These are phyloP conservation scores for Belonocnema kinseyi DNA, from an alignment of 1,140 invertebrate genomes.

Conservation along the genomic window DNA sequence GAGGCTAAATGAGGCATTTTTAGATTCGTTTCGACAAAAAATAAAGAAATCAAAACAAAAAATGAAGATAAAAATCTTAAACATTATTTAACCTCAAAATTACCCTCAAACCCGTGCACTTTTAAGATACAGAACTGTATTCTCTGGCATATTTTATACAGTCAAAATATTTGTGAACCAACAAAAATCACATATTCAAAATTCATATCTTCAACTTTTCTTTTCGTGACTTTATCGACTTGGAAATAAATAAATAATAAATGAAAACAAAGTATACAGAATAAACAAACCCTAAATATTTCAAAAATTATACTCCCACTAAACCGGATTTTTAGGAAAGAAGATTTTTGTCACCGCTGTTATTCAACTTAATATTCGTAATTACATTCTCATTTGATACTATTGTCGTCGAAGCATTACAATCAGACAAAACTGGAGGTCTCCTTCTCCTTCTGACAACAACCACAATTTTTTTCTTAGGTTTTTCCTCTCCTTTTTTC, in stretches of 20 bases:
- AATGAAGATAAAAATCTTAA: no score
- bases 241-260: not conserved
- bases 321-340: not conserved
- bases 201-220: no score
- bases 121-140: no score
- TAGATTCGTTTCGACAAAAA: no score
- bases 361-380: constrained; percentile 1
- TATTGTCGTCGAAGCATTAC: constrained; percentile 53
- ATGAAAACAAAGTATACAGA: not conserved
- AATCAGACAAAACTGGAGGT: constrained; percentile 52
- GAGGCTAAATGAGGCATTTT: no score
- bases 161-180: not conserved
- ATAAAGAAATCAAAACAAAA: no score
- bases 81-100: no score
- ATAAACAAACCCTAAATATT: not conserved
- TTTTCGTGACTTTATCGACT: no score
- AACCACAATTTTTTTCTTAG: constrained; percentile 33
- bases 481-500: constrained; percentile 6
- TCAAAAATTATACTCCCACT: not conserved
- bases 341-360: not conserved
- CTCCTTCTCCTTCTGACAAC: constrained; percentile 50
- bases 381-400: constrained; percentile 31
- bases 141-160: not conserved
- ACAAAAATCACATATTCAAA: no score
- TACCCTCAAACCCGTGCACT: no score